Conservation (phyloP, 2,888 invertebrate species). For the Pogonocherus hispidulus region DNA sequence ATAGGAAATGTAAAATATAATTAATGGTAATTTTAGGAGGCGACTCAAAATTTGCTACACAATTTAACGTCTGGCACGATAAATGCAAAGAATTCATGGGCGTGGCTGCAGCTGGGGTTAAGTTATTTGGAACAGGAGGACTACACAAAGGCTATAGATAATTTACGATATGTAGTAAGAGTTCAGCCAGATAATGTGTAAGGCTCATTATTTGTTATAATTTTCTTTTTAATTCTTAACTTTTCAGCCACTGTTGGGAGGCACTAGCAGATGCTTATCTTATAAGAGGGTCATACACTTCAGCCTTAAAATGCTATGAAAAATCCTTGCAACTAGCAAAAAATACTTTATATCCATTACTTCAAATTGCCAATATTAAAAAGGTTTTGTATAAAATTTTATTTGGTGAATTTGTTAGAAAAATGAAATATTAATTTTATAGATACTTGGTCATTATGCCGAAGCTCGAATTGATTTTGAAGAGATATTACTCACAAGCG, state of each 20-base stretch:
- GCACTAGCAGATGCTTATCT: slow-evolving; percentile 92
- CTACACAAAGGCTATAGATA: slow-evolving; percentile 81
- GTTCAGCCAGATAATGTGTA: slow-evolving; percentile 78
- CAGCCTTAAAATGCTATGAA: slow-evolving; percentile 90
- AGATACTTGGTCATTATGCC: slow-evolving; percentile 76
- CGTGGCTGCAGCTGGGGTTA: slow-evolving; percentile 87
- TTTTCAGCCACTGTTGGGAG: slow-evolving; percentile 81
- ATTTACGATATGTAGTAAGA: slow-evolving; percentile 81
- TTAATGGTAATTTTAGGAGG: slow-evolving; percentile 68
- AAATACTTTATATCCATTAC: slow-evolving; percentile 77
- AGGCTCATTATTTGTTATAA: slow-evolving; percentile 52
- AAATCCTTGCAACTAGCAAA: slow-evolving; percentile 79
- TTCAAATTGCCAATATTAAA: slow-evolving; percentile 84
- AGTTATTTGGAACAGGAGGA: slow-evolving; percentile 82
- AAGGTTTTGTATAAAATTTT: slow-evolving; percentile 60
- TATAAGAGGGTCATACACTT: slow-evolving; percentile 89
- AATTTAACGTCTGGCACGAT: slow-evolving; percentile 68
- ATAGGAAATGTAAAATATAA: too few relatives aligned
- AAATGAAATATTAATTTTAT: slow-evolving; percentile 33
- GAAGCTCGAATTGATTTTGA: slow-evolving; percentile 82
- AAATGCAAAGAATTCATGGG: slow-evolving; percentile 74
- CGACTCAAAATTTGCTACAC: slow-evolving; percentile 75
- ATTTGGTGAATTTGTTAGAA: background rate
- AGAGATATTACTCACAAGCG: slow-evolving; percentile 71
- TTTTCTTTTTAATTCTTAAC: slow-evolving; percentile 16